Base-by-base conservation (phyloP, 1,140 invertebrate genomes). In the Drosophila sp. region DNA sequence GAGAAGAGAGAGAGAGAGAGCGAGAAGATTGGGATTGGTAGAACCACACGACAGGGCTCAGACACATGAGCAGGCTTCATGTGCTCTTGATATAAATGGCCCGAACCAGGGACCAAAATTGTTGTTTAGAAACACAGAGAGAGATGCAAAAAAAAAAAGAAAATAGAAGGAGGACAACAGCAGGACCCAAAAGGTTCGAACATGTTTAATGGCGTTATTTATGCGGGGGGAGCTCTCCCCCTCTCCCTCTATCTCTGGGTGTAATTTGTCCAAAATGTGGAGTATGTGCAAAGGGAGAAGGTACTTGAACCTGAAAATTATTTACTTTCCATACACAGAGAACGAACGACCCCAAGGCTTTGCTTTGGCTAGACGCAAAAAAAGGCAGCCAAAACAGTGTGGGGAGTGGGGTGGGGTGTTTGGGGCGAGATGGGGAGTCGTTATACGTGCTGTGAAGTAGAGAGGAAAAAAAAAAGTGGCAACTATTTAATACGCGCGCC, bases 201-300 rank as follows among this genome's bases (percentile, higher is more conserved):
- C 83, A 86, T 86, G 83, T 87, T 86, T 86, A 87, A 86, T 86
- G 79, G 83, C 79, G 83, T 86, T 86, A 86, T 86, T 86, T 86
- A 86, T 86, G 84, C 80, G 76, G 83, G 83, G 30, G 32, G 41
- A 40, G 25, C 54, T 41, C 6, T 44, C 7, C 7, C 0, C 27
- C 1, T 44, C n/a, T 44, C 0, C 7, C 5, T 10, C 7, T 50
- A 27, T 27, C 44, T 11, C 50, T 27, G 7, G 1, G 17, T 87
- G 79, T 86, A 87, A 87, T 87, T 87, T 87, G 84, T 83, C 66
- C 76, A 68, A 57, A 63, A 47, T 50, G 44, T 10, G 40, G 29
- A 50, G 65, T 55, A 63, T 50, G 54, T 79, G 79, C 87, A 23
- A 50, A 7, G 25, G 44, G 2, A 50, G 44, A 76, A 83, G 83